Conservation (phyloP, 2,113 vertebrate species). For the Eubucco bourcierii region DNA sequence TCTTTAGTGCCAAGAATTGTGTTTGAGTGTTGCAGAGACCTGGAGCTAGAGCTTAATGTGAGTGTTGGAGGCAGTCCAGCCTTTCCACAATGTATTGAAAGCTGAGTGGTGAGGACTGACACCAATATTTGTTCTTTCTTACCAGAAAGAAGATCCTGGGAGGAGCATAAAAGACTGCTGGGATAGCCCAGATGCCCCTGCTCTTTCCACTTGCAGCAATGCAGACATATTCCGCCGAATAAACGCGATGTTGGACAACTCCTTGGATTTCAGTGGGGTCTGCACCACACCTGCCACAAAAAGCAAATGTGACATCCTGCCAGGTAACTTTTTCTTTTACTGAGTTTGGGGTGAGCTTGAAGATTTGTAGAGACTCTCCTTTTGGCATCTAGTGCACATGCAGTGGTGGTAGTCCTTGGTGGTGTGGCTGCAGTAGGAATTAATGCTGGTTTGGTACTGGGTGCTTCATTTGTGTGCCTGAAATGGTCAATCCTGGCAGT, state of each 20-base stretch:
- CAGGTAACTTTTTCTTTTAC: conserved; percentile 76
- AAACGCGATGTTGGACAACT: conserved; percentile 96
- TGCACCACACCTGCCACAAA: conserved; percentile 89
- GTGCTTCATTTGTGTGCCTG: neutral
- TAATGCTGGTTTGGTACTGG: accelerated
- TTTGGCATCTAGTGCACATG: neutral
- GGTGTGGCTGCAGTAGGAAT: no score
- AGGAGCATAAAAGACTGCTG: conserved; percentile 83
- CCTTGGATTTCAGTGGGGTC: conserved; percentile 92
- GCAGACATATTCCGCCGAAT: conserved; percentile 93
- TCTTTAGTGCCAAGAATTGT: neutral
- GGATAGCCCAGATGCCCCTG: conserved; percentile 82
- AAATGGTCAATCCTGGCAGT: neutral
- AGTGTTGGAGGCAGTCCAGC: conserved; percentile 15
- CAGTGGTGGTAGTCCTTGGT: neutral
- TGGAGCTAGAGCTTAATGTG: conserved; percentile 15
- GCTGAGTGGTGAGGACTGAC: neutral
- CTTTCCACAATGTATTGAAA: neutral
- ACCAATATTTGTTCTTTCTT: neutral
- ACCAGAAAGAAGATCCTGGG: conserved; percentile 86
- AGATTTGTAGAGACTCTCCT: neutral
- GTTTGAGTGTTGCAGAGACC: conserved; percentile 1
- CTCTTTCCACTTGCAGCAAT: conserved; percentile 94
- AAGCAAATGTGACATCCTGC: conserved; percentile 80
- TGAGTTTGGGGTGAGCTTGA: neutral